Conservation (phyloP, 2,888 invertebrate genomes). For the Morpho helenor region DNA sequence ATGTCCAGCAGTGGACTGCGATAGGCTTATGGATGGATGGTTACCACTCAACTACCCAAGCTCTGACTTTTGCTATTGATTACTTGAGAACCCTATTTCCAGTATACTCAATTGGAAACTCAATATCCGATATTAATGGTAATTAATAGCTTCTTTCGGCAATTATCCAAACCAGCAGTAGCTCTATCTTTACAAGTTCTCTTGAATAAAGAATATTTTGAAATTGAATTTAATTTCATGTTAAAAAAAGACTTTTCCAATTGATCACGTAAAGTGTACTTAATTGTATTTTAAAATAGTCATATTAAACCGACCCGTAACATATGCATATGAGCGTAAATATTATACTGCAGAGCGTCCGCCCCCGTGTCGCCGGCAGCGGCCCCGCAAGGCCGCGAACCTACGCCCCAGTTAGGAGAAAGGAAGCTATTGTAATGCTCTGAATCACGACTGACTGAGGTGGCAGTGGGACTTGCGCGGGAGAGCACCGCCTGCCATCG, state of each 20-base stretch:
- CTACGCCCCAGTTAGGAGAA: constrained; percentile 68
- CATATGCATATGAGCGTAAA: constrained; percentile 15
- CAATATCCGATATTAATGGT: too few species aligned
- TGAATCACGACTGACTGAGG: constrained; percentile 33
- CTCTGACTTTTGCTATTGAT: too few species aligned
- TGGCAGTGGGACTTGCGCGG: constrained; percentile 19
- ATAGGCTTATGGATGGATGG: too few species aligned
- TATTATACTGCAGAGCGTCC: constrained; percentile 29
- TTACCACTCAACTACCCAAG: too few species aligned
- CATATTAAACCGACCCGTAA: not conserved
- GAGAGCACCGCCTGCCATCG: not conserved
- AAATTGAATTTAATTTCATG: not conserved
- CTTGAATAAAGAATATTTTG: not conserved
- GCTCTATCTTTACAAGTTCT: not conserved
- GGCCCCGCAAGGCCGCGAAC: constrained; percentile 54
- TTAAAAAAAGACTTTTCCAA: too few species aligned
- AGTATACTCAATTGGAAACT: too few species aligned
- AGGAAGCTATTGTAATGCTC: constrained; percentile 61
- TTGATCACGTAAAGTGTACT: too few species aligned
- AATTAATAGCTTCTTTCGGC: too few species aligned
- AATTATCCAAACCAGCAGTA: too few species aligned
- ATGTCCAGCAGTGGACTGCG: too few species aligned
- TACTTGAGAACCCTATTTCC: too few species aligned
- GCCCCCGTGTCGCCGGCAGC: constrained; percentile 27
- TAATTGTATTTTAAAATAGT: not conserved